Conservation (phyloP, 2,113 vertebrate species). For the Cyanoramphus novaezelandiae region DNA sequence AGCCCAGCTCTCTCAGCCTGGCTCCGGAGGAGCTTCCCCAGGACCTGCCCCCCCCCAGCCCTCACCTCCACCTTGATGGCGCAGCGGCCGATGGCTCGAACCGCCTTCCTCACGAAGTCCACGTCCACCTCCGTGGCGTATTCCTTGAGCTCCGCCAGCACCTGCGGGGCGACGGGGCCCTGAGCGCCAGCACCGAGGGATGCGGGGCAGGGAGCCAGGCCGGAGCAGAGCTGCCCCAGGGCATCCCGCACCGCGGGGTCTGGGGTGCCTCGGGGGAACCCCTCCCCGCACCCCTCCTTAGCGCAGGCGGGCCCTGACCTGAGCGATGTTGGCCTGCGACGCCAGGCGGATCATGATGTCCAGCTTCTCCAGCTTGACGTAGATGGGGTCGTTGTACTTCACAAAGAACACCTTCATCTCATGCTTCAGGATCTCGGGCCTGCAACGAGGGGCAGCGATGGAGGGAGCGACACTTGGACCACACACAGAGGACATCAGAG, state of each 20-base stretch:
- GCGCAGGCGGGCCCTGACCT: constrained; percentile 75
- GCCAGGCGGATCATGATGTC: constrained; percentile 99
- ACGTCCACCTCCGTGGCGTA: constrained; percentile 98
- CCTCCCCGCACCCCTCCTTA: fast-evolving
- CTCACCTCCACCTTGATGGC: constrained; percentile 99
- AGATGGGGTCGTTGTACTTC: constrained; percentile 99
- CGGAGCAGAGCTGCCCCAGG: background rate
- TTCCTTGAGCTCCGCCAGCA: constrained; percentile 95
- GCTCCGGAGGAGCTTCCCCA: background rate
- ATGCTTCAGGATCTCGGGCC: constrained; percentile 95
- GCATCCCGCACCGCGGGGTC: background rate
- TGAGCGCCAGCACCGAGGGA: background rate
- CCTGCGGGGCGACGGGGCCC: constrained; percentile 67
- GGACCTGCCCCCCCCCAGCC: fast-evolving
- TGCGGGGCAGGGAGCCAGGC: fast-evolving
- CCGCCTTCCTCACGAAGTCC: constrained; percentile 96
- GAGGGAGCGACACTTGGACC: background rate
- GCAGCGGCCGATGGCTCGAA: constrained; percentile 95
- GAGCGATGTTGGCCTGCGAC: constrained; percentile 97
- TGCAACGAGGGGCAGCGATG: background rate
- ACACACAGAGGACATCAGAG: background rate
- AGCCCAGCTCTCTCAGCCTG: background rate
- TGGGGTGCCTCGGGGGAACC: fast-evolving
- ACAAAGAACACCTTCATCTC: constrained; percentile 99
- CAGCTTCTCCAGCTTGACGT: constrained; percentile 97